Evolutionary conservation across 2,888 invertebrate species (phyloP), one percentile per base, ranked within the genome.

Genomic region (Pyrochroa serraticornis): DNA sequence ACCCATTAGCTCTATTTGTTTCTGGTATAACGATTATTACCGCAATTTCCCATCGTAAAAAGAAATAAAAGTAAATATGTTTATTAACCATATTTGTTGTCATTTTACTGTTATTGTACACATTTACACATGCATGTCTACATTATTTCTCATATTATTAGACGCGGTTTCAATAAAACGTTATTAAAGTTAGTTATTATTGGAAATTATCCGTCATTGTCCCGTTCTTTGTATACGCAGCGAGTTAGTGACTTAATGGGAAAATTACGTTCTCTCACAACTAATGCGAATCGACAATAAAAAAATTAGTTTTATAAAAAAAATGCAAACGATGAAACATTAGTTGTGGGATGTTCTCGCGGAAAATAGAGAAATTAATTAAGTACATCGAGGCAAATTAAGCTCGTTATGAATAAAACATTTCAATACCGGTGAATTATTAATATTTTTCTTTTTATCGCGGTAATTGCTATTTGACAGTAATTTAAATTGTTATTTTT

Each of bases 31-130:
- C 58, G 63, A 67, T 69, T 68, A 71, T 70, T 70, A 70, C 67
- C 62, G 65, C 70, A 70, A 69, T 70, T 69, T 68, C 64, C 67
- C 67, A 67, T 65, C 66, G 60, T 60, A 66, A 62, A 68, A 66
- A 67, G 69, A 70, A 71, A 71, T 70, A 67, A 67, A 68, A 66
- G 67, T 65, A 65, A 66, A 68, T 67, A 68, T 70, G 68, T 67
- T 68, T 67, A 67, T 67, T 64, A 68, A 65, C 66, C 63, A 62
- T 69, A 67, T 70, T 63, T 56, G 63, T 68, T 68, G 63, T 71
- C 62, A 64, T 64, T 65, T 66, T 67, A 71, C 67, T 67, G 71
- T 68, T 68, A 71, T 70, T 68, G 65, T 64, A 62, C 64, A 62
- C 63, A 58, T 61, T 58, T 37, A 36, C 54, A 46, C 50, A 54